Percentiles rank a stretch among this genome's conserved stretches.
Conservation (phyloP, 2,113 vertebrate species). For the Colaptes auratus region DNA sequence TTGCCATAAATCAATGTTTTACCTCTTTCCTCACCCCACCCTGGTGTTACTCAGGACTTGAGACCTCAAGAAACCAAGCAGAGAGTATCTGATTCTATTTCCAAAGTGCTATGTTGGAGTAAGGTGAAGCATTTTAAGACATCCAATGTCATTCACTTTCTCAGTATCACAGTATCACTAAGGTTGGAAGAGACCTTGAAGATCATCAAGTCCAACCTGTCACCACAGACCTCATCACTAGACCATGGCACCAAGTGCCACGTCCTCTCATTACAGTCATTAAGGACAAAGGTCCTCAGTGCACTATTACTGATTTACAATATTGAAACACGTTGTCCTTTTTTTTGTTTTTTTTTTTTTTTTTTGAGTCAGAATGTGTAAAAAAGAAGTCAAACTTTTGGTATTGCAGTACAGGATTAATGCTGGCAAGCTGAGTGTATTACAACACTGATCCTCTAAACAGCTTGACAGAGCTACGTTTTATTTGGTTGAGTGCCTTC, state of each 20-base stretch:
- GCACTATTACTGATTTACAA: not conserved
- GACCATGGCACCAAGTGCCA: no score
- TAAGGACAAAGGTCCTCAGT: not conserved
- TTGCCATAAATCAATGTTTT: not conserved
- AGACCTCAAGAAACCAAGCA: not conserved
- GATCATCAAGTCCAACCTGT: no score
- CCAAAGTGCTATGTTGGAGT: not conserved
- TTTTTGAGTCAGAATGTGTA: not conserved
- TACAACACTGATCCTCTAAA: not conserved
- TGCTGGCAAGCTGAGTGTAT: not conserved
- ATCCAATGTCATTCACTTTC: not conserved
- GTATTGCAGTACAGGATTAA: not conserved
- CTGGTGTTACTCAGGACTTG: accelerated
- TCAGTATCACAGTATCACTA: no score
- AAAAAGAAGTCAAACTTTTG: not conserved
- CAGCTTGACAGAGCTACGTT: not conserved
- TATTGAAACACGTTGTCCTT: not conserved
- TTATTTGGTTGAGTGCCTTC: slow-evolving; percentile 6
- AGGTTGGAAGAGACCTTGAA: no score
- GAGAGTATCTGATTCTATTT: not conserved
- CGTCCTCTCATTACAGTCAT: not conserved
- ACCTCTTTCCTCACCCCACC: not conserved
- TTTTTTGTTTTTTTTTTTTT: not conserved
- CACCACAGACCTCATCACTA: no score
- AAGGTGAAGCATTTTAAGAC: not conserved